These are phyloP conservation scores for Tympanuchus pallidicinctus DNA, from an alignment of 2,113 vertebrate genomes.

Conservation along the genomic window DNA sequence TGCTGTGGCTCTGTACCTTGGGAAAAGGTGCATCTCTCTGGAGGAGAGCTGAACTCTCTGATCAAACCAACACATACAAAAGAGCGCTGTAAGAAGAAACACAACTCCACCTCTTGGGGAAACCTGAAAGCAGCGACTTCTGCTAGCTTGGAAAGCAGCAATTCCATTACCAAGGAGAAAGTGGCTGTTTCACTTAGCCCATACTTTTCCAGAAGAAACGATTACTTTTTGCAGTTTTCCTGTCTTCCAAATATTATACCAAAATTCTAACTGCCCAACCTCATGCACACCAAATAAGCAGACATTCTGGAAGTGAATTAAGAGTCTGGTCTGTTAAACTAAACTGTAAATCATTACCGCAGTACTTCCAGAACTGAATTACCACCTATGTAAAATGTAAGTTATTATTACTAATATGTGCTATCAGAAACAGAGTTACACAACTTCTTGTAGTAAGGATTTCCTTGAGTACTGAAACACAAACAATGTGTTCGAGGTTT, in stretches of 20 bases:
- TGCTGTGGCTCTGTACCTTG: background rate
- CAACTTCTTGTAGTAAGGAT: background rate
- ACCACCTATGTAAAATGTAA: too few species aligned
- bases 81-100: background rate
- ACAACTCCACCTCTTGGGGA: background rate
- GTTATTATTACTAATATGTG: background rate
- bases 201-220: background rate
- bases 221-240: background rate
- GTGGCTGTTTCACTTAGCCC: background rate
- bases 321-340: conserved; percentile 22
- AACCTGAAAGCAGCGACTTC: background rate
- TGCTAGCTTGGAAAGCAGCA: background rate
- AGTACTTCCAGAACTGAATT: background rate
- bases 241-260: background rate
- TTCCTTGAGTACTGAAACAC: background rate
- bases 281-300: background rate
- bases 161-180: background rate
- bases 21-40: background rate
- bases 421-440: background rate
- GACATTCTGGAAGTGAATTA: background rate
- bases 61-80: background rate
- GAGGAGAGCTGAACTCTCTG: background rate
- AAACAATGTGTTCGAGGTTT: background rate
- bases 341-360: background rate
- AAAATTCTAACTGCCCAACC: background rate